Conservation (phyloP, 2,888 invertebrate species). For the Seira sanloemensis region DNA sequence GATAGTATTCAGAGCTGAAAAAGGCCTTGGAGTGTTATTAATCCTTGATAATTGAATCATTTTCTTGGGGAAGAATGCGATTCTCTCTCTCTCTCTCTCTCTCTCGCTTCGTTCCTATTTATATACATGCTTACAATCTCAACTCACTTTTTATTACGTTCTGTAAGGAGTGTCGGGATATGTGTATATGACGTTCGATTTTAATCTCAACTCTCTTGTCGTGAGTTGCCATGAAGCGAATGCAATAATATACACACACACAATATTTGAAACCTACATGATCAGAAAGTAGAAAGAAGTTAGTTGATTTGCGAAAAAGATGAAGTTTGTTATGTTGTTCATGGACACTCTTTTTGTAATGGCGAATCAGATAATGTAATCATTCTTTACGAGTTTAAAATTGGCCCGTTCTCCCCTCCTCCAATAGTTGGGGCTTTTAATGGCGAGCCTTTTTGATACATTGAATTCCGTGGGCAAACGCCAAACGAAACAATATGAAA, state of each 20-base stretch:
- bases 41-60: slow-evolving; percentile 32
- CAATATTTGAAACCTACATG: slow-evolving; percentile 24
- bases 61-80: slow-evolving; percentile 4
- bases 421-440: background rate
- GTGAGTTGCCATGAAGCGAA: slow-evolving; percentile 13
- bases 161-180: slow-evolving; percentile 5
- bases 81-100: too few species aligned
- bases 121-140: too few species aligned
- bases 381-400: background rate
- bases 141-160: too few species aligned
- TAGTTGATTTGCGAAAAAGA: background rate
- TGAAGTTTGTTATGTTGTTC: slow-evolving; percentile 20
- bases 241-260: slow-evolving; percentile 18
- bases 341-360: slow-evolving; percentile 15
- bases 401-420: slow-evolving; percentile 4
- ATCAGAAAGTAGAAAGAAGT: slow-evolving; percentile 13
- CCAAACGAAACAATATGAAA: background rate
- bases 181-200: slow-evolving; percentile 1
- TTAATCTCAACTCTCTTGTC: background rate
- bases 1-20: slow-evolving; percentile 54
- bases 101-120: too few species aligned
- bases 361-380: slow-evolving; percentile 23
- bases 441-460: background rate
- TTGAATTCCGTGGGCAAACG: background rate
- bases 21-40: slow-evolving; percentile 49